Conservation (phyloP, 2,113 vertebrate species). For the Peucedramus taeniatus region DNA sequence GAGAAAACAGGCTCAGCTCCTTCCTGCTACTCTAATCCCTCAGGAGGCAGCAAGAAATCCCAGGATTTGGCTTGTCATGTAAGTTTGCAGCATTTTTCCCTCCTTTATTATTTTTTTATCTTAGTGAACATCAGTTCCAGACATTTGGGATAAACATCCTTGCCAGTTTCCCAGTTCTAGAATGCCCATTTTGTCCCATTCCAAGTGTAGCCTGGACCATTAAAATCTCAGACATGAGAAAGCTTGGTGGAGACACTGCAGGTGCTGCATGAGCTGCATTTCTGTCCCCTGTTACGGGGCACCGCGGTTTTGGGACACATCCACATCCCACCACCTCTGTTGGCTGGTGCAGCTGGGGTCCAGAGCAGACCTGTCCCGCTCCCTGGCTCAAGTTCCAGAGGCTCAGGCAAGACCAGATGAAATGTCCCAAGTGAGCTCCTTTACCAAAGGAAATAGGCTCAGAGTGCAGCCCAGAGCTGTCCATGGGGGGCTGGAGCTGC, state of each 20-base stretch:
- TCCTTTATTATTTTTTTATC: not conserved
- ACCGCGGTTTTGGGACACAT: rapidly evolving
- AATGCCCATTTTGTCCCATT: not conserved
- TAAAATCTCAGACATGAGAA: not conserved
- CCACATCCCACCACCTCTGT: not conserved
- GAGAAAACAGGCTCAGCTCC: not conserved
- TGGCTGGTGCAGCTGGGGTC: not conserved
- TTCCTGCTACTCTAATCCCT: not conserved
- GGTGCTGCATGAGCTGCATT: not conserved
- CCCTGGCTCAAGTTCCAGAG: not conserved
- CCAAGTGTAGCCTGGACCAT: not conserved
- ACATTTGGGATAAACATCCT: not conserved
- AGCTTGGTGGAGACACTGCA: not conserved
- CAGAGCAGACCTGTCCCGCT: not conserved
- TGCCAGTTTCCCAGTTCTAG: not conserved
- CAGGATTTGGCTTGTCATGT: constrained; percentile 1
- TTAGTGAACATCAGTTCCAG: not conserved
- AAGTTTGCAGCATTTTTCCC: not conserved
- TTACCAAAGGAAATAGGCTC: not conserved
- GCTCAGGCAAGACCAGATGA: not conserved
- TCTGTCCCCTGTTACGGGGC: not conserved
- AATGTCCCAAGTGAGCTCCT: not conserved
- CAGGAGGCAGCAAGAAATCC: constrained; percentile 6
- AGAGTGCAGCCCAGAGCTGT: not conserved
- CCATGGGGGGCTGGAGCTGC: not conserved